Percentiles rank a stretch among this genome's conserved stretches.
phyloP scores from a whole-genome alignment of 2,797 vertebrate genomes.

The Urophycis tenuis region DNA sequence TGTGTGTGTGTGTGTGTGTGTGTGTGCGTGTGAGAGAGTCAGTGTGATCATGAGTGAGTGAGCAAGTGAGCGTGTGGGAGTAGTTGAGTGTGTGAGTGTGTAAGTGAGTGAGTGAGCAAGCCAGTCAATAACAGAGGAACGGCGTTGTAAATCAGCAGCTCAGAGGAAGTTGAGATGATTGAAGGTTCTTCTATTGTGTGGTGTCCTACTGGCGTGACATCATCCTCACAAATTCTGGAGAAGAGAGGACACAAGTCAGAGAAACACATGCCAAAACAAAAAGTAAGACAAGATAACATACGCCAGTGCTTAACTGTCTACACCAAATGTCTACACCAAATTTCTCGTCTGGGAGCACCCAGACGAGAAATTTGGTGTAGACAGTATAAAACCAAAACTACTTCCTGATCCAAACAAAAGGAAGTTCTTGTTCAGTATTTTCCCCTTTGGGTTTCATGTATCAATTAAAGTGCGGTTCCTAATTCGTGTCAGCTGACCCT shows the following conservation, averaged over 20 bases:
- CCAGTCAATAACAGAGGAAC: background rate
- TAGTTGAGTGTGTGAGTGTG: too few relatives aligned
- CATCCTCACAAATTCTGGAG: constrained; percentile 75
- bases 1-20: background rate
- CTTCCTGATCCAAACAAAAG: background rate
- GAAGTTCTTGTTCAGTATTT: background rate
- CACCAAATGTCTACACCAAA: too few relatives aligned
- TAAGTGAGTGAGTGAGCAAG: too few relatives aligned
- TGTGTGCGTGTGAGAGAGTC: too few relatives aligned
- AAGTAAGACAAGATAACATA: background rate
- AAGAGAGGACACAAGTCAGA: constrained; percentile 11
- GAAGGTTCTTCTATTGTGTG: background rate
- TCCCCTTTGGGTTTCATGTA: background rate
- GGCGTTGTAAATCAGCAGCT: background rate
- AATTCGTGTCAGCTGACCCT: constrained; percentile 72
- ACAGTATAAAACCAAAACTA: background rate
- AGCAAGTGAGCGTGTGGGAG: too few relatives aligned
- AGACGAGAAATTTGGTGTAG: too few relatives aligned
- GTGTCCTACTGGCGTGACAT: constrained; percentile 67
- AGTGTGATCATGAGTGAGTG: too few relatives aligned
- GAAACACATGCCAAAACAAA: constrained; percentile 11
- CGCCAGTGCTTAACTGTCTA: too few relatives aligned
- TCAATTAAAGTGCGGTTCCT: background rate
- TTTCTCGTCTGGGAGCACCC: too few relatives aligned
- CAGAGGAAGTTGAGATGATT: background rate